Evolutionary conservation across 2,797 vertebrate species (phyloP), one percentile per base, ranked within the genome.

Genomic region (Acridotheres tristis): DNA sequence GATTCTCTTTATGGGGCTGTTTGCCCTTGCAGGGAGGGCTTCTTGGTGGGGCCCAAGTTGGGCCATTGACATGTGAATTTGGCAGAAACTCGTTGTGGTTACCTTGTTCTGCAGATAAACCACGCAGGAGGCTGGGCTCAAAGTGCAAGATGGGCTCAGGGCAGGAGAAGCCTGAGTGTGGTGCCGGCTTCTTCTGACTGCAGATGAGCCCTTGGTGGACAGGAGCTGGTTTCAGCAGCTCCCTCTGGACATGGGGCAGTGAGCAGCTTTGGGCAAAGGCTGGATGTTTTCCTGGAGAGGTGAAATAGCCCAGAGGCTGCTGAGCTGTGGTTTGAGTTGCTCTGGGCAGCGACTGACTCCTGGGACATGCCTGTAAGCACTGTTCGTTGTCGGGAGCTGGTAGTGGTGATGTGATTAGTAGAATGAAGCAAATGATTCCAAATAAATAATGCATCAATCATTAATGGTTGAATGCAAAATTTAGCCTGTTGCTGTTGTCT

Each of bases 401-500:
- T 57, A 25, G 30, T 45, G 74, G 34, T 67, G 58, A 61, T 89
- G 63, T 78, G 78, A 90, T 93, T 92, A 91, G 65, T 17, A 57
- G 81, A 89, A 93, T 16, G 69, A 72, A 84, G 67, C 59, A 76
- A 83, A 85, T n/a, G 2, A 90, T 82, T 92, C 85, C 43, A 69
- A 62, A 72, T 92, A 94, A 96, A 87, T 92, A 95, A 90, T 92
- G 72, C 47, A 72, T 86, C 76, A 74, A 30, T 89, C 86, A 65
- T 79, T 91, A 91, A 87, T 79, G 85, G 82, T 20, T 25, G 11
- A 93, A 90, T 45, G 67, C 38, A 74, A 73, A 67, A 81, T 61
- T 63, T 38, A 84, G 51, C 63, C 71, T 84, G 19, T 87, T 65
- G 87, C 59, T 79, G 43, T 89, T 93, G 63, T 47, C 85, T 87